phyloP scores from a whole-genome alignment of 2,888 invertebrate genomes.

The Cephonodes hylas region DNA sequence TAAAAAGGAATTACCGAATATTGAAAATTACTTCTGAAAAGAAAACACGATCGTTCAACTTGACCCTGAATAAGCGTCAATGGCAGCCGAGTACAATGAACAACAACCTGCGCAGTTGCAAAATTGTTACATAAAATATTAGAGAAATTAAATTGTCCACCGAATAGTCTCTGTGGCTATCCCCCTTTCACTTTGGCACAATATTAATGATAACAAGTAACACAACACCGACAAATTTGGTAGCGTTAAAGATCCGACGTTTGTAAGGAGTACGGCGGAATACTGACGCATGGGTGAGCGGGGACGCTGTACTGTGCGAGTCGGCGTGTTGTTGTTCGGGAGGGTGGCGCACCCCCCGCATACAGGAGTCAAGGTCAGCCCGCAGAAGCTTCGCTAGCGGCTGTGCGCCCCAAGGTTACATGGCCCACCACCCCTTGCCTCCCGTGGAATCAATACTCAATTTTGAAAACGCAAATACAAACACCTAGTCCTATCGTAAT shows the following conservation, averaged over 20 bases:
- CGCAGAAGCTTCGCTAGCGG: conserved; percentile 46
- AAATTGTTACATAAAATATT: background rate
- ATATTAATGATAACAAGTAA: background rate
- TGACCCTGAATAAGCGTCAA: background rate
- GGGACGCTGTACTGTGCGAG: conserved; percentile 27
- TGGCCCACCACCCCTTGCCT: conserved; percentile 30
- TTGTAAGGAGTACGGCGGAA: background rate
- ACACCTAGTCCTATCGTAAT: conserved; percentile 12
- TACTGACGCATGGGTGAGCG: conserved; percentile 25
- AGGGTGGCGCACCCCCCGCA: conserved; percentile 37
- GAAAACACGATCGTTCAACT: background rate
- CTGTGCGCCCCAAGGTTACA: conserved; percentile 52
- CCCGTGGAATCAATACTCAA: conserved; percentile 49
- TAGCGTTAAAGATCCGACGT: background rate
- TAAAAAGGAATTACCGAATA: background rate
- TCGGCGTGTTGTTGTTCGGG: conserved; percentile 39
- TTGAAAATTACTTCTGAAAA: background rate
- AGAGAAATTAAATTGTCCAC: background rate
- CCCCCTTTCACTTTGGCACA: background rate
- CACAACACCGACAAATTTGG: background rate
- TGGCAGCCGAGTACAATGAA: background rate
- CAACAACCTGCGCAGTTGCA: background rate
- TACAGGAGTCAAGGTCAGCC: conserved; percentile 57
- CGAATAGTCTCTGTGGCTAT: background rate
- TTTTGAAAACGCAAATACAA: conserved; percentile 28